Evolutionary conservation across 2,888 invertebrate genomes (phyloP).

Genomic region (Geophilus truncorum): DNA sequence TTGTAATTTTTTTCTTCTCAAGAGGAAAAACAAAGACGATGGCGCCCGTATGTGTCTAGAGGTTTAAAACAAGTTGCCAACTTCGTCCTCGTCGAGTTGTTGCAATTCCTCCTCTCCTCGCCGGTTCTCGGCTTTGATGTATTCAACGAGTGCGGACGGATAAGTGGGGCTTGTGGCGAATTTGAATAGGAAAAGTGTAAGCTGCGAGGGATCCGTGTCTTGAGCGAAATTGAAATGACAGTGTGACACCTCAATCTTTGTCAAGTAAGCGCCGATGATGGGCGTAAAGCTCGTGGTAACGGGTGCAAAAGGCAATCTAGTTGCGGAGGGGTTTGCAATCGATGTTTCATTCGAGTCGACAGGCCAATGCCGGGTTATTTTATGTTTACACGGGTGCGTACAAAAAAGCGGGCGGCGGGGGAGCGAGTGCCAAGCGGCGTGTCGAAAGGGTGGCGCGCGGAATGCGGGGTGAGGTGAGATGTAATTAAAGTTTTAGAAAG

Average conservation of each 20-base stretch:
- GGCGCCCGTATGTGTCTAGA: no score
- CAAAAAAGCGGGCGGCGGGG: neutral
- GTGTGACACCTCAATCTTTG: slow-evolving; percentile 25
- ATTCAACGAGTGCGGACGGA: neutral
- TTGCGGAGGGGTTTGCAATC: neutral
- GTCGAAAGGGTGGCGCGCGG: neutral
- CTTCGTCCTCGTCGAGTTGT: neutral
- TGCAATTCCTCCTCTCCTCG: neutral
- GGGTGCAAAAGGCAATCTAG: slow-evolving; percentile 22
- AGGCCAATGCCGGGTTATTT: neutral
- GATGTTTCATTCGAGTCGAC: slow-evolving; percentile 20
- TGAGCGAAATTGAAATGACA: slow-evolving; percentile 27
- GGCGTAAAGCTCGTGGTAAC: slow-evolving; percentile 7
- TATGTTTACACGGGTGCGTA: neutral
- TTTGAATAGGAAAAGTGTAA: slow-evolving; percentile 8
- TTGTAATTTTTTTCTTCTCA: neutral
- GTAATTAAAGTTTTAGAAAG: neutral
- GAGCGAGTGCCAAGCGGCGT: neutral
- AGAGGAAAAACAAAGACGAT: no score
- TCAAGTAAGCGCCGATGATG: slow-evolving; percentile 25
- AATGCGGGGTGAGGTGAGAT: neutral
- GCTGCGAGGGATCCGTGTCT: neutral
- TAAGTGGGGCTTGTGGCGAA: neutral
- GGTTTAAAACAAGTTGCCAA: no score
- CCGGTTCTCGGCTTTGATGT: neutral